Base-by-base conservation (phyloP, 2,888 invertebrate species). In the Dioctria rufipes region DNA sequence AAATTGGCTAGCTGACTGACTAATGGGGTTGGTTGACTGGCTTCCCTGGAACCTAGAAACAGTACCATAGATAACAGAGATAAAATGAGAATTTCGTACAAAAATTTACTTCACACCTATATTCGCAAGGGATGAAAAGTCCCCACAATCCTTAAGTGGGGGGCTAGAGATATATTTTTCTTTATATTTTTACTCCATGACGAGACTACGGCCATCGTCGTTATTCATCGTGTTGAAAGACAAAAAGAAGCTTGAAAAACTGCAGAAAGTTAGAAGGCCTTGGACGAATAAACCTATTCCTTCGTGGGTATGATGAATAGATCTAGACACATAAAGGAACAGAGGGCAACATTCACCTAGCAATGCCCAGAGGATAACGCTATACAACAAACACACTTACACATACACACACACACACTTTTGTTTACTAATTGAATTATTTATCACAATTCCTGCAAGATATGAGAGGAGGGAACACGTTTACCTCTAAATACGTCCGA, bases 351-450 rank as follows among this genome's bases (percentile, higher is more conserved):
- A 25, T 25, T 25, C 25, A 25, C n/a, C n/a, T n/a, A n/a, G n/a
- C 25, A 25, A 25, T 1, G 25, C 25, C 25, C 25, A 25, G 2
- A 25, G 25, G 25, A 25, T 25, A 25, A 25, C 25, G 25, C 25
- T 25, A 25, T 25, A 25, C 25, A 25, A 25, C 25, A 25, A 25
- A 25, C 25, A 25, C 25, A 25, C 25, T 1, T 2, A 25, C 13
- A 60, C n/a, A 37, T 0, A 66, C 43, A 40, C 42, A 43, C 66
- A 43, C 63, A 77, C 77, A 77, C 77, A 77, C 77, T 63, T 77
- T 77, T 77, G 77, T 77, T 77, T 77, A 77, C 63, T 61, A 77
- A 63, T 77, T 77, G 77, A 77, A 77, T 77, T 77, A 77, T 77
- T 77, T 77, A 77, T 63, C 49, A 39, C 37, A 54, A 40, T 51